Conservation (phyloP, 1,140 invertebrate species). For the Trichoplusia ni region DNA sequence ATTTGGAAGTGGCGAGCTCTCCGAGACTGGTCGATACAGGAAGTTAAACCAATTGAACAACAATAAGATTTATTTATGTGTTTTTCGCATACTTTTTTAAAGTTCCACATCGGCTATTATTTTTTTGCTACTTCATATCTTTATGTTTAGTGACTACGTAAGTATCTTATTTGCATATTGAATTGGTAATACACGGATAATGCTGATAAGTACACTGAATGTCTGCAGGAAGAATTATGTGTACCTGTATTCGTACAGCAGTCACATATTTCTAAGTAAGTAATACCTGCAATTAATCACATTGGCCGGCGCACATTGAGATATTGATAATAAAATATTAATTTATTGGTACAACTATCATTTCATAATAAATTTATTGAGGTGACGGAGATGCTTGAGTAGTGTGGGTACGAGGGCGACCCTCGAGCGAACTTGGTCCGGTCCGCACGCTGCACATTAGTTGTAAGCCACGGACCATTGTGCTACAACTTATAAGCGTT, state of each 20-base stretch:
- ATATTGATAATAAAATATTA: conserved; percentile 7
- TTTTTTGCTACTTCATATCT: conserved; percentile 4
- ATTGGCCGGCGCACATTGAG: neutral
- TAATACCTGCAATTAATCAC: conserved; percentile 5
- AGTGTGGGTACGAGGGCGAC: neutral
- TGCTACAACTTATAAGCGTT: conserved; percentile 69
- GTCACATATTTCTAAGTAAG: conserved; percentile 1
- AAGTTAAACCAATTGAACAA: conserved; percentile 74
- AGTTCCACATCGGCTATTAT: conserved; percentile 30
- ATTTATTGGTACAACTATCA: neutral
- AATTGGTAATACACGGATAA: neutral
- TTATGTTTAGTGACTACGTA: conserved; percentile 5
- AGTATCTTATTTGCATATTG: conserved; percentile 15
- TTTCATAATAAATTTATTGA: neutral
- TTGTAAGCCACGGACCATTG: conserved; percentile 55
- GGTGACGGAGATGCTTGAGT: neutral
- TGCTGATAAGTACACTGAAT: no score
- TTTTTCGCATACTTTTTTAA: conserved; percentile 61
- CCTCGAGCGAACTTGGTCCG: neutral
- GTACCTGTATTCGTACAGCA: neutral
- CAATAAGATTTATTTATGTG: conserved; percentile 76
- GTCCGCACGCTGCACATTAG: conserved; percentile 19
- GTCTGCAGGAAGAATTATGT: no score
- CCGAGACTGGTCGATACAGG: conserved; percentile 72
- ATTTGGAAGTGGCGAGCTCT: conserved; percentile 69